Evolutionary conservation across 2,888 invertebrate species (phyloP).

Genomic region (Erynnis tages): DNA sequence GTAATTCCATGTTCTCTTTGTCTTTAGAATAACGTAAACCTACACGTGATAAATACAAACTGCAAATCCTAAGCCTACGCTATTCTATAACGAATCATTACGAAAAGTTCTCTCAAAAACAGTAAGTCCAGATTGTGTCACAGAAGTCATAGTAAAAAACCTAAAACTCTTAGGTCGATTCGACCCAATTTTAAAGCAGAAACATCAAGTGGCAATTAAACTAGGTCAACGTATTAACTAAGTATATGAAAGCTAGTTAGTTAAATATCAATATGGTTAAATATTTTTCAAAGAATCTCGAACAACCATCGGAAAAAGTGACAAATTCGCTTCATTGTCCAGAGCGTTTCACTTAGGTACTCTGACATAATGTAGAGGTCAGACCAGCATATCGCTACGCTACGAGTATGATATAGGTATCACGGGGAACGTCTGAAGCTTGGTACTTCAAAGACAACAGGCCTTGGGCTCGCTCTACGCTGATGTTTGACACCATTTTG

Average conservation of each 20-base stretch:
- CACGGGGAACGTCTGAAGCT: constrained; percentile 17
- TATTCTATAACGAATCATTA: constrained; percentile 4
- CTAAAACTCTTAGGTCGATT: background rate
- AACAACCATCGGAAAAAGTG: background rate
- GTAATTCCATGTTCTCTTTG: constrained; percentile 20
- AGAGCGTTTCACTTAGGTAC: background rate
- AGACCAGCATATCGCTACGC: constrained; percentile 12
- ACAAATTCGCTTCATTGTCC: background rate
- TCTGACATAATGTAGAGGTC: constrained; percentile 12
- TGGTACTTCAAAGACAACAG: constrained; percentile 25
- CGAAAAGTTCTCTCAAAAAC: constrained; percentile 8
- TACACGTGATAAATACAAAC: constrained; percentile 12
- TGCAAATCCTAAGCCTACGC: constrained; percentile 15
- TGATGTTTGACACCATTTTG: constrained; percentile 25
- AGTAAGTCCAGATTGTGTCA: too few species aligned
- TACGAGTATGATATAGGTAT: constrained; percentile 21
- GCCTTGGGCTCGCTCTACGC: constrained; percentile 22
- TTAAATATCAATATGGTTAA: background rate
- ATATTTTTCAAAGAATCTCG: background rate
- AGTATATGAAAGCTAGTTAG: background rate
- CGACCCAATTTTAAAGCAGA: background rate
- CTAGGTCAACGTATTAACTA: background rate
- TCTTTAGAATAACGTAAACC: constrained; percentile 17
- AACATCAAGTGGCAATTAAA: background rate
- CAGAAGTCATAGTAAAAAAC: background rate